Percentiles rank a stretch among this genome's conserved stretches.
Conservation (phyloP, 2,888 invertebrate species). For the Lapara coniferarum region DNA sequence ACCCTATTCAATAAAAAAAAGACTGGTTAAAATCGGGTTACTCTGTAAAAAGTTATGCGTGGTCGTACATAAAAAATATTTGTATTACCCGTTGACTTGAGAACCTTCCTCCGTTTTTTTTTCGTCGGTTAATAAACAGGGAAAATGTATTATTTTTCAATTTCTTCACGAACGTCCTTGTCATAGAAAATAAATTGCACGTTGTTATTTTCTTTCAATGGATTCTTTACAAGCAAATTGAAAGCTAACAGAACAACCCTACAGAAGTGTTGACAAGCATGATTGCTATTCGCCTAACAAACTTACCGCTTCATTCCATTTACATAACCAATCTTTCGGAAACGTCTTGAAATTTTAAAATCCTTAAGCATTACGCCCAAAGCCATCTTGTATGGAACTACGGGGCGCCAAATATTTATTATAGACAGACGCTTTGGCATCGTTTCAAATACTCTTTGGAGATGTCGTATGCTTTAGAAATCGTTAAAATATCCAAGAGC, state of each 20-base stretch:
- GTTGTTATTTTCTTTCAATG: neutral
- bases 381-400: constrained; percentile 25
- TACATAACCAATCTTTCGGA: neutral
- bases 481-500: constrained; percentile 40
- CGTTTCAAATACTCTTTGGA: constrained; percentile 55
- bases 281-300: neutral
- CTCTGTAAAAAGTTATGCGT: too few relatives aligned
- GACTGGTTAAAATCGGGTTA: too few relatives aligned
- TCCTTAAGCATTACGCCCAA: constrained; percentile 19
- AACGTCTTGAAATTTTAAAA: constrained; percentile 11
- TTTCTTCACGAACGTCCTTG: neutral
- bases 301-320: neutral
- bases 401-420: constrained; percentile 35
- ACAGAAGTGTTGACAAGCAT: neutral
- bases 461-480: constrained; percentile 47
- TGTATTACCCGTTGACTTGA: too few relatives aligned
- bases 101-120: too few relatives aligned
- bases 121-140: too few relatives aligned
- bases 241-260: neutral
- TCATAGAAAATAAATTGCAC: neutral
- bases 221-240: neutral
- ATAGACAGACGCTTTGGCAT: constrained; percentile 47
- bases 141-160: neutral
- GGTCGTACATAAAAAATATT: too few relatives aligned
- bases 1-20: too few relatives aligned